phyloP scores from a whole-genome alignment of 2,113 vertebrate species.

The Cephalopholis sonnerati region DNA sequence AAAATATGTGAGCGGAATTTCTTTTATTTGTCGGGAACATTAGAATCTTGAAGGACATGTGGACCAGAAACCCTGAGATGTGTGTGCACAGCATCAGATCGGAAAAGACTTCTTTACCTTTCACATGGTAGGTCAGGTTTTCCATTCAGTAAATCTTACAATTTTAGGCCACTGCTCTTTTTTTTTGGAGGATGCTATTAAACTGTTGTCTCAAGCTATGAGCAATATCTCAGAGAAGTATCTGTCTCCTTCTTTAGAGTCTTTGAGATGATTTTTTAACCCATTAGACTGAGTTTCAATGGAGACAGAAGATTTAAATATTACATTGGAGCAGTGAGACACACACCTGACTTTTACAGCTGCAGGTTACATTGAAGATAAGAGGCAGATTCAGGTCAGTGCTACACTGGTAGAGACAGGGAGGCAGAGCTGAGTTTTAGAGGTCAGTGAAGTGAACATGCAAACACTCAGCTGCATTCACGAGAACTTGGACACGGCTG shows the following conservation, averaged over 20 bases:
- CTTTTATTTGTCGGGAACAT: too few species aligned
- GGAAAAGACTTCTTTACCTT: background rate
- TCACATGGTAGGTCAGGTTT: background rate
- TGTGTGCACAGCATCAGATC: too few species aligned
- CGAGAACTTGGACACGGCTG: constrained; percentile 48
- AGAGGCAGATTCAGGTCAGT: background rate
- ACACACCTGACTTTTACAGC: background rate
- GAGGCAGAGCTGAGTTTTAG: background rate
- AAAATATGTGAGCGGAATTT: too few species aligned
- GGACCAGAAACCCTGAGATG: too few species aligned
- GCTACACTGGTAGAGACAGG: background rate
- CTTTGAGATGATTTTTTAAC: background rate
- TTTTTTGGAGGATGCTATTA: background rate
- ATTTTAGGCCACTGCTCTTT: background rate
- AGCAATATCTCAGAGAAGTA: background rate
- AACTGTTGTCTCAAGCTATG: background rate
- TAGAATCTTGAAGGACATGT: too few species aligned
- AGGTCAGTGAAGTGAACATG: constrained; percentile 48
- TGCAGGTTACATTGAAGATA: background rate
- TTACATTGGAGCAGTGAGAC: background rate
- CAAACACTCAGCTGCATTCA: constrained; percentile 42
- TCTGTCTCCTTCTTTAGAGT: background rate
- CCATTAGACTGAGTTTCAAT: background rate
- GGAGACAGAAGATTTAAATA: background rate
- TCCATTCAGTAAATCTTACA: background rate